Evolutionary conservation across 1,140 invertebrate genomes (phyloP), one percentile per base, ranked within the genome.

Genomic region (Platyura marginata): DNA sequence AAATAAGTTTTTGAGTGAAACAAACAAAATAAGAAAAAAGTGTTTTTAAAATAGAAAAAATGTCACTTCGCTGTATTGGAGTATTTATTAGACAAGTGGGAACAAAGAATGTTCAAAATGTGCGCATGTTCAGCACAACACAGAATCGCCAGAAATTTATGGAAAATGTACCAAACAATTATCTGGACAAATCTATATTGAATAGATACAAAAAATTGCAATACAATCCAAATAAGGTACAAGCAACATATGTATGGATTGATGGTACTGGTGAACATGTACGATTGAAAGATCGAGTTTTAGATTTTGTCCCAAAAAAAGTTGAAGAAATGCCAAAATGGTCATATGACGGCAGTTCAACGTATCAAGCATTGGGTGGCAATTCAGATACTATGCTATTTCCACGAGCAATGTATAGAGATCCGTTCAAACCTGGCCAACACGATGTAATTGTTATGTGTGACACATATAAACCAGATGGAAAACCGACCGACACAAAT

Each of bases 181-280:
- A 70, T n/a, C 67, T 69, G 44, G 75, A 87, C 56, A 88, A 88
- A 55, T 67, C 66, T 16, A 62, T 87, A 9, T 56, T 84, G 40
- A 64, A 71, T 21, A 68, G 73, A 22, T 92, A 84, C 51, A 59
- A 84, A 48, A 62, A 67, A 25, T 61, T 93, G 19, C 75, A 78
- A 1, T 78, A 53, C 3, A 74, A 81, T 42, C 79, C 79, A 0
- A 76, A 82, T 10, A 69, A 81, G 29, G 70, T 74, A 50, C 69
- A 87, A 56, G 80, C 76, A 1, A 87, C 82, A 49, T 96, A 96
- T 59, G 72, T 96, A 18, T 96, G 91, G 92, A 89, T 96, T 44
- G 92, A 95, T 62, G 92, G 91, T 3, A 85, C 81, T 3, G 86
- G 85, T 3, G 86, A 94, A 63, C 71, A 79, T 46, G 61, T 95